Evolutionary conservation across 2,888 invertebrate genomes (phyloP), one percentile per base, ranked within the genome.

Genomic region (Prenolepis imparis): DNA sequence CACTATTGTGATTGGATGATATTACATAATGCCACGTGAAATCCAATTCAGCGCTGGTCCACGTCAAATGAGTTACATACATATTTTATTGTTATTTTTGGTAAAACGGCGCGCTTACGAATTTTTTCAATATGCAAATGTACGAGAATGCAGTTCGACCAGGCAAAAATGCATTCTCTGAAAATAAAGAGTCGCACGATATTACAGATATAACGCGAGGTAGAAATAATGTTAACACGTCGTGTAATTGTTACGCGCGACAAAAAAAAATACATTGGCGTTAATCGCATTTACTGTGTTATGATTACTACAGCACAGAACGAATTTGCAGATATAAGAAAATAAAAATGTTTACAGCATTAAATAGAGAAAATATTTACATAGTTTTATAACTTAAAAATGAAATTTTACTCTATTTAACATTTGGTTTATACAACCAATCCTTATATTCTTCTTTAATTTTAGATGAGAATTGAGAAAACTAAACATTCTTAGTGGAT

Each of bases 111-210:
- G 36, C 59, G 70, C 72, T 59, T 44, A n/a, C 41, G 44, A 36
- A 80, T 80, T 80, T 72, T 52, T 80, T 80, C 78, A 80, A 80
- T 80, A 80, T 72, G 78, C 72, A 80, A 80, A 80, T 72, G 72
- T 2, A 8, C 70, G 78, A 70, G 78, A 59, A 70, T 41, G 32
- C 44, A 18, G 32, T 70, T 21, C 72, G 57, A 70, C 44, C 72
- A 55, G 18, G 59, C 44, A 41, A 72, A 72, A 72, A 80, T 80
- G 41, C 44, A 80, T 59, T 80, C 72, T 52, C 72, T 44, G 72
- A 80, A 80, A 80, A 80, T 80, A 41, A 44, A 72, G 59, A 80
- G 44, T 70, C 36, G 59, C 59, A 18, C 21, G 24, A 9, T 72
- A 44, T 59, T 59, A 72, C 36, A 52, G 48, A 52, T 52, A 59